These are phyloP conservation scores for Perccottus glenii DNA, from an alignment of 2,113 vertebrate genomes.

Conservation along the genomic window DNA sequence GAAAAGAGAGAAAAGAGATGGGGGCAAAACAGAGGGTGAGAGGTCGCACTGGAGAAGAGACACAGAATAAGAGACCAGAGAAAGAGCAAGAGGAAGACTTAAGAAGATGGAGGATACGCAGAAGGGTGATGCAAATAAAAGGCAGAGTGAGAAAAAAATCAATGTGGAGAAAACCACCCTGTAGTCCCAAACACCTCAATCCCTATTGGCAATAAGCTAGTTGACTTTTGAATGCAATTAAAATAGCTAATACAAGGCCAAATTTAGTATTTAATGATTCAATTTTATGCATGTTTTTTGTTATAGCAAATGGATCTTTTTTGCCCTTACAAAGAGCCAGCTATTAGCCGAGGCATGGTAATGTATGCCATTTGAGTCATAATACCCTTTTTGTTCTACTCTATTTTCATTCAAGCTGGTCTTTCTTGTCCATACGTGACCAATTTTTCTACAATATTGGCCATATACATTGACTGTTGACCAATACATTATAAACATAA, in stretches of 20 bases:
- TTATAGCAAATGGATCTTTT: background rate
- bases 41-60: conserved; percentile 54
- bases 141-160: conserved; percentile 18
- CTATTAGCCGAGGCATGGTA: too few species aligned
- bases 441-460: too few species aligned
- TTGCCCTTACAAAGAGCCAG: background rate
- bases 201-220: background rate
- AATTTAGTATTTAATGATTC: too few species aligned
- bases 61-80: conserved; percentile 46
- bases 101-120: conserved; percentile 49
- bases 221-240: too few species aligned
- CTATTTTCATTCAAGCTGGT: too few species aligned
- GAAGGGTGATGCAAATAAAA: conserved; percentile 55
- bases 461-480: too few species aligned
- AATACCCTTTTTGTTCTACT: background rate
- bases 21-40: conserved; percentile 66
- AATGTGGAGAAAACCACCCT: too few species aligned
- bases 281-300: too few species aligned
- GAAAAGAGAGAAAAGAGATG: conserved; percentile 53
- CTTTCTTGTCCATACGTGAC: too few species aligned
- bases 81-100: conserved; percentile 53
- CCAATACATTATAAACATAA: too few species aligned
- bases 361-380: background rate
- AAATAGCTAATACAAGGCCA: too few species aligned
- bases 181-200: background rate